These are phyloP conservation scores for Calidris pugnax DNA, from an alignment of 2,113 vertebrate species.

Conservation along the genomic window DNA sequence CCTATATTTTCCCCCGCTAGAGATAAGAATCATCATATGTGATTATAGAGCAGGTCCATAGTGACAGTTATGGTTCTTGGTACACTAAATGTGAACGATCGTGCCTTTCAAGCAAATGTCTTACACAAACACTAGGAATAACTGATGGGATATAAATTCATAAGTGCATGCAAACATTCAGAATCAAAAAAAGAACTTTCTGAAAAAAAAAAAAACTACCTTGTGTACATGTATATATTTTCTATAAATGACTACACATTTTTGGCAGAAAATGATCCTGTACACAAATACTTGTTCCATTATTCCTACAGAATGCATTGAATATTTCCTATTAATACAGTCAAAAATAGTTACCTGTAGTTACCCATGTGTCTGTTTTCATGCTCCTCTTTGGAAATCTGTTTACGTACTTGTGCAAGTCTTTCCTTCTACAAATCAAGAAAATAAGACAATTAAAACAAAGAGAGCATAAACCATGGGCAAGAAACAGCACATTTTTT, in stretches of 20 bases:
- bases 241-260: background rate
- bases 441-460: conserved; percentile 55
- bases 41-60: background rate
- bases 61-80: background rate
- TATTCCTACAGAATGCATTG: background rate
- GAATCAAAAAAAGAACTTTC: background rate
- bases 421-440: conserved; percentile 89
- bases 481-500: background rate
- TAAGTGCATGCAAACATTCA: background rate
- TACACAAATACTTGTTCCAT: background rate
- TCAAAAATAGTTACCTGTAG: conserved; percentile 85
- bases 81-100: background rate
- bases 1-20: background rate
- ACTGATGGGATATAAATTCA: background rate
- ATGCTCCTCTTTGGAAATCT: conserved; percentile 92
- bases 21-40: background rate
- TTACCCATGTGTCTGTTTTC: conserved; percentile 97
- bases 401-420: conserved; percentile 94
- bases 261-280: background rate
- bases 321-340: background rate
- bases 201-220: background rate
- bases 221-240: background rate
- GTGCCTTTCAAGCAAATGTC: background rate
- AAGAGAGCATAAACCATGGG: background rate
- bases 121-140: background rate